These are phyloP conservation scores for Drosophila parvula DNA, from an alignment of 1,140 invertebrate species.

Conservation along the genomic window DNA sequence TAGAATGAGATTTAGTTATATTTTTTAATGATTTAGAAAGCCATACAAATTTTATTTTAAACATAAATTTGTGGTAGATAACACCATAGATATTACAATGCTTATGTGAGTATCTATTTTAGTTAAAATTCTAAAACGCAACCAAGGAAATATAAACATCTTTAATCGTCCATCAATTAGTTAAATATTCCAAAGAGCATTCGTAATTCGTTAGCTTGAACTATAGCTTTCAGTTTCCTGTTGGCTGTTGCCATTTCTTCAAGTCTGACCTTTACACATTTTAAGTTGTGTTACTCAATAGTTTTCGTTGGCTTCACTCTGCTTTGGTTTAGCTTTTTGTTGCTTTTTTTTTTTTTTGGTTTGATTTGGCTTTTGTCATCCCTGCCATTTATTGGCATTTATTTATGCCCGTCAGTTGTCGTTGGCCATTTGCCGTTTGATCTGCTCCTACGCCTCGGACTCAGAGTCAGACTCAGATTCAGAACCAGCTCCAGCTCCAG, in stretches of 20 bases:
- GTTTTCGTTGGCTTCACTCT: constrained; percentile 34
- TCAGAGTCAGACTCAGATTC: constrained; percentile 18
- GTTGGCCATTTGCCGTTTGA: constrained; percentile 32
- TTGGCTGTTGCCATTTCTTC: constrained; percentile 53
- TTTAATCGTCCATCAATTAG: not conserved
- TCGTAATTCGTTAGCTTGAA: constrained; percentile 17
- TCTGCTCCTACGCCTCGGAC: constrained; percentile 63
- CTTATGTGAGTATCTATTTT: not conserved
- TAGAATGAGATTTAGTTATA: not conserved
- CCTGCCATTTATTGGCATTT: constrained; percentile 69
- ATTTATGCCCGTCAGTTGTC: constrained; percentile 62
- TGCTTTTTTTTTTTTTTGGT: too few relatives aligned
- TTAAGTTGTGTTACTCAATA: constrained; percentile 75
- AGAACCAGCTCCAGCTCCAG: not conserved
- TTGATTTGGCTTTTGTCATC: constrained; percentile 57
- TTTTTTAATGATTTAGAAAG: too few relatives aligned
- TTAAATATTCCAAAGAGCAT: constrained; percentile 20
- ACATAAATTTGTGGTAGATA: not conserved
- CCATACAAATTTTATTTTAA: not conserved
- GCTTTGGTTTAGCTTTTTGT: constrained; percentile 24
- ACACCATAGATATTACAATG: not conserved
- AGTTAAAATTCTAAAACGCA: too few relatives aligned
- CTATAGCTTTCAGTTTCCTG: constrained; percentile 27
- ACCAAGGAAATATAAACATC: not conserved
- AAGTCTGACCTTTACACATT: constrained; percentile 73